phyloP scores from a whole-genome alignment of 2,113 vertebrate genomes.

The Catharus minimus region DNA sequence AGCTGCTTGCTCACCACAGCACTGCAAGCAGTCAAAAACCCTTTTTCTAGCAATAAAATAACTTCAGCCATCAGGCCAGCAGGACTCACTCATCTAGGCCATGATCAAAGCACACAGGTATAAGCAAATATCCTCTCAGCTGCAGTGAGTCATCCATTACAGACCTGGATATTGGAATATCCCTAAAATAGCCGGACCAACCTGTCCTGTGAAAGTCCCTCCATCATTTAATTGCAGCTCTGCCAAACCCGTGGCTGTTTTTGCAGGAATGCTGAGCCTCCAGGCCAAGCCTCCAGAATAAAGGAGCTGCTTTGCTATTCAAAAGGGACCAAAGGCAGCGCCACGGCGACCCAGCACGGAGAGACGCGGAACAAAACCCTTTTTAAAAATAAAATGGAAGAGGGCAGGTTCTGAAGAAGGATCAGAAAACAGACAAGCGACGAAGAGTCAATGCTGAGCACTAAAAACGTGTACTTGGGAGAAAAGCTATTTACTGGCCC shows the following conservation, averaged over 20 bases:
- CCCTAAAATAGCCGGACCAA: constrained; percentile 17
- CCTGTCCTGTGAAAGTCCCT: constrained; percentile 6
- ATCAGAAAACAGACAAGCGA: not conserved
- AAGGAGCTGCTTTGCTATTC: constrained; percentile 26
- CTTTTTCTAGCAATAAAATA: not conserved
- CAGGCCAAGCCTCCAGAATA: constrained; percentile 16
- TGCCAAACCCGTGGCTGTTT: not conserved
- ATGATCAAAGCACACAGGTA: not conserved
- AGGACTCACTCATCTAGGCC: not conserved
- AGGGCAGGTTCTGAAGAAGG: constrained; percentile 4
- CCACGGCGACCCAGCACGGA: not conserved
- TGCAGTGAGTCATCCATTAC: not conserved
- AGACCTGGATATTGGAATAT: not conserved
- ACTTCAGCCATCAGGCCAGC: not conserved
- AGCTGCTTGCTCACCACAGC: not conserved
- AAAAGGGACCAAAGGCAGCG: constrained; percentile 37
- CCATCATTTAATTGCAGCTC: not conserved
- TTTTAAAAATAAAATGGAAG: constrained; percentile 20
- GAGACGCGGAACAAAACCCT: not conserved
- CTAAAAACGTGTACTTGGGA: not conserved
- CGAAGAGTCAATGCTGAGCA: not conserved
- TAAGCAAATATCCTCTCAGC: not conserved
- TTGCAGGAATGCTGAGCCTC: not conserved
- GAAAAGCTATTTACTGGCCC: constrained; percentile 41
- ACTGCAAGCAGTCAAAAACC: not conserved